Evolutionary conservation across 1,140 invertebrate species (phyloP), one percentile per base, ranked within the genome.

Genomic region (Drosophila seguyi): DNA sequence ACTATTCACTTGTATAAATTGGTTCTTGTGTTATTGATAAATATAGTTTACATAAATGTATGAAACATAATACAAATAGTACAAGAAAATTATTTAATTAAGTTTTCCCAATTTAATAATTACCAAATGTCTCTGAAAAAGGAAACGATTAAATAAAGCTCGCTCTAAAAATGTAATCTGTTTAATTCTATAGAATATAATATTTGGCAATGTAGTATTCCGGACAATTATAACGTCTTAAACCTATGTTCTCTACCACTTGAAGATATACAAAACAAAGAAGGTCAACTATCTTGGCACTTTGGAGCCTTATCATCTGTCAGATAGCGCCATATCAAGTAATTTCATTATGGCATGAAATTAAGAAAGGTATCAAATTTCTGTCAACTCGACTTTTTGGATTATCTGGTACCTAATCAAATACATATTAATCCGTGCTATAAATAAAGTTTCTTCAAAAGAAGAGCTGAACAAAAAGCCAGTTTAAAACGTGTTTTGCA

Each of bases 401-500:
- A 39, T 47, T 48, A 41, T 42, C 11, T 47, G 16, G 31, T 31
- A 34, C 1, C 3, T 34, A 34, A 53, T 69, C 41, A 65, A 44
- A 16, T 18, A 18, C 44, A 39, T 16, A 38, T 29, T 57, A 53
- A 55, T 39, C 10, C 14, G 36, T 34, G n/a, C 56, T 61, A 61
- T 34, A 44, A 65, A 65, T 65, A 61, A 56, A 42, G 22, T 41
- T 41, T 41, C 25, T 7, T 8, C 29, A 31, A 58, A 31, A 29
- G 36, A 38, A 31, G n/a, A 34, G 11, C 48, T 52, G 50, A 29
- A 14, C 20, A 36, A 13, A 18, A 59, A 59, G 48, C 55, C 31
- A 42, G 55, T 62, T 59, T 67, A 39, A 39, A 67, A 62, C 63
- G 63, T 48, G 63, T 67, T 67, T 62, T 16, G 7, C 36, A 67